A percentile compares a stretch with the other conserved stretches of the same genome.
These are phyloP conservation scores for Parazoanthus swiftii DNA, from an alignment of 92 coral and sea anemone species.

Conservation along the genomic window DNA sequence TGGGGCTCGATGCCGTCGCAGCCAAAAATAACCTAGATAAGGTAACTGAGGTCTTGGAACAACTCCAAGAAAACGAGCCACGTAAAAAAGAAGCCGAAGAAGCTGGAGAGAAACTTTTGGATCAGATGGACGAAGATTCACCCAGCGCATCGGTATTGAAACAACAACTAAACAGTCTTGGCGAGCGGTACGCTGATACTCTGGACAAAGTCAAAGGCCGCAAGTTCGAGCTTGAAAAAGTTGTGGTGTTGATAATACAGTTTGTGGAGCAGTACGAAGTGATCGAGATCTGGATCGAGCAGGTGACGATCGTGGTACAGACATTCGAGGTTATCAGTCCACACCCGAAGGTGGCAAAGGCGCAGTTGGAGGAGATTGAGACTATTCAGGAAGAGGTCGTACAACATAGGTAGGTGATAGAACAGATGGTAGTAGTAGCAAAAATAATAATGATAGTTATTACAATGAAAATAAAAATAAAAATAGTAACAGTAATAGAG, in stretches of 20 bases:
- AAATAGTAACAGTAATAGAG: too few relatives aligned
- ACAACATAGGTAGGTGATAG: constrained; percentile 52
- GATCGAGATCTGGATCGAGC: constrained; percentile 80
- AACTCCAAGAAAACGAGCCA: constrained; percentile 80
- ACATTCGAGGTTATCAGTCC: constrained; percentile 68
- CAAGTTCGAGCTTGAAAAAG: constrained; percentile 67
- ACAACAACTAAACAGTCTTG: constrained; percentile 65
- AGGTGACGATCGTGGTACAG: constrained; percentile 70
- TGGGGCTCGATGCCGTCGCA: constrained; percentile 60
- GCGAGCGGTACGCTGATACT: constrained; percentile 57
- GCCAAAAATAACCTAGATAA: constrained; percentile 71
- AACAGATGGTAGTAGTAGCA: not conserved
- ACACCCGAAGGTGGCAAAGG: constrained; percentile 70
- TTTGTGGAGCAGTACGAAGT: constrained; percentile 84
- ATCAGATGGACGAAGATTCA: constrained; percentile 76
- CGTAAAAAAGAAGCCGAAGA: constrained; percentile 67
- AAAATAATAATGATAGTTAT: not conserved
- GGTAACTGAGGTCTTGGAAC: constrained; percentile 67
- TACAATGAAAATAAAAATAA: not conserved
- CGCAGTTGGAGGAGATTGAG: constrained; percentile 85
- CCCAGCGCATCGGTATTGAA: constrained; percentile 69
- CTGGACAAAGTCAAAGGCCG: constrained; percentile 68
- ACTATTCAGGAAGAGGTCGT: constrained; percentile 72
- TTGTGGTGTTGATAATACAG: constrained; percentile 66
- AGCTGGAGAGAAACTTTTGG: constrained; percentile 69